Percentiles rank a stretch among this genome's conserved stretches.
These are phyloP conservation scores for Nothura maculosa DNA, from an alignment of 2,797 vertebrate genomes.

Conservation along the genomic window DNA sequence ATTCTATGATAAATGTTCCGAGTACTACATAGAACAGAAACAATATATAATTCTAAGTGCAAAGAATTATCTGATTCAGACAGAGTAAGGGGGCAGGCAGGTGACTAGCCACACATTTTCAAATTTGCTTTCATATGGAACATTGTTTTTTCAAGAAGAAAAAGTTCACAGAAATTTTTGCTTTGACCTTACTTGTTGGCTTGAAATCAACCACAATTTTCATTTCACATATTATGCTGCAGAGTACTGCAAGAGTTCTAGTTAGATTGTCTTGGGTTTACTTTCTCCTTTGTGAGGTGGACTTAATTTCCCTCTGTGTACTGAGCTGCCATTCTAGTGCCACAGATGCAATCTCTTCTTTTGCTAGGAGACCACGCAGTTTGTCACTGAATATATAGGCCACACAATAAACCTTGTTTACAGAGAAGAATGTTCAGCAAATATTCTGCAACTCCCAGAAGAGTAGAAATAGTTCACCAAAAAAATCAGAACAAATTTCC, in stretches of 20 bases:
- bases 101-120: background rate
- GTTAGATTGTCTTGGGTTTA: background rate
- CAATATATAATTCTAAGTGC: background rate
- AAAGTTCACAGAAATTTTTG: background rate
- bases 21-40: background rate
- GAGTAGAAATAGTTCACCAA: conserved; percentile 15
- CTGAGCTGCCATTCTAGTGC: background rate
- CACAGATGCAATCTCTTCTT: background rate
- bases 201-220: background rate
- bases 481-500: conserved; percentile 13
- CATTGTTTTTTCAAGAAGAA: background rate
- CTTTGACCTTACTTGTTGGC: background rate
- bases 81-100: background rate
- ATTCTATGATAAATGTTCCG: too few species aligned
- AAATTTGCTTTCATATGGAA: background rate
- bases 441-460: background rate
- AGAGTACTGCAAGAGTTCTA: background rate
- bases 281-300: background rate
- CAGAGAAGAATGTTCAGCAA: background rate
- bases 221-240: background rate
- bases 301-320: background rate
- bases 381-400: background rate
- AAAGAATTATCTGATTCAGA: background rate
- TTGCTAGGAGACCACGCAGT: background rate
- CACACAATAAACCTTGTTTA: conserved; percentile 22